These are phyloP conservation scores for Argyrosomus regius DNA, from an alignment of 2,797 vertebrate genomes.

Conservation along the genomic window DNA sequence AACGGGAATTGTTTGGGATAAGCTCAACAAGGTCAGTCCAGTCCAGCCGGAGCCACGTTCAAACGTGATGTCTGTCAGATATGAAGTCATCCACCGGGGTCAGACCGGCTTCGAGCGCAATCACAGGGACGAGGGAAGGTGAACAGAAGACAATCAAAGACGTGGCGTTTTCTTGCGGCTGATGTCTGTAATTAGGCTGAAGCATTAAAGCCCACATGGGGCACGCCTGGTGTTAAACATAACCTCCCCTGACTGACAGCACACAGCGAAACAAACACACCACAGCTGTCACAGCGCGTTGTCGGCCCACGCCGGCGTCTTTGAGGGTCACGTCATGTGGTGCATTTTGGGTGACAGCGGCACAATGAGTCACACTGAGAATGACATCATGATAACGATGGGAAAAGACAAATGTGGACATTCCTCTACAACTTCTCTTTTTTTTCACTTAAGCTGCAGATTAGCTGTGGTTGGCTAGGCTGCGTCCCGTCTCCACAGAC, in stretches of 20 bases:
- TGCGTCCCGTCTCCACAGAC: constrained; percentile 1
- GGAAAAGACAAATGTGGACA: constrained; percentile 48
- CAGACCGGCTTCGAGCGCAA: neutral
- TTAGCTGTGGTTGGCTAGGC: constrained; percentile 33
- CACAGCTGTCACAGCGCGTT: constrained; percentile 52
- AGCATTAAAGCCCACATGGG: constrained; percentile 27
- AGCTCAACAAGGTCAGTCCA: constrained; percentile 60
- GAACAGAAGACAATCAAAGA: constrained; percentile 6
- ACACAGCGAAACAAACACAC: constrained; percentile 43
- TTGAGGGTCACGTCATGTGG: constrained; percentile 47
- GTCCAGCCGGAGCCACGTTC: neutral
- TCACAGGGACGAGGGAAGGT: neutral
- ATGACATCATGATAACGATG: constrained; percentile 49
- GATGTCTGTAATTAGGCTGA: constrained; percentile 47
- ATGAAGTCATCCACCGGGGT: neutral
- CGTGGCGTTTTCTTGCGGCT: neutral
- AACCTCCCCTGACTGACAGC: constrained; percentile 24
- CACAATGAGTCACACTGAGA: constrained; percentile 51
- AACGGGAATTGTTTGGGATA: constrained; percentile 50
- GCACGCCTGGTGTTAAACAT: constrained; percentile 27
- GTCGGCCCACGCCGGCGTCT: constrained; percentile 26
- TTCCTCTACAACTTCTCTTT: neutral
- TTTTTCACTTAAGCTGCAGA: constrained; percentile 32
- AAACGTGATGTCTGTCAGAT: constrained; percentile 1
- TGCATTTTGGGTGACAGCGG: constrained; percentile 54